Conservation (phyloP, 2,113 vertebrate genomes). For the Motacilla tschutschensis region DNA sequence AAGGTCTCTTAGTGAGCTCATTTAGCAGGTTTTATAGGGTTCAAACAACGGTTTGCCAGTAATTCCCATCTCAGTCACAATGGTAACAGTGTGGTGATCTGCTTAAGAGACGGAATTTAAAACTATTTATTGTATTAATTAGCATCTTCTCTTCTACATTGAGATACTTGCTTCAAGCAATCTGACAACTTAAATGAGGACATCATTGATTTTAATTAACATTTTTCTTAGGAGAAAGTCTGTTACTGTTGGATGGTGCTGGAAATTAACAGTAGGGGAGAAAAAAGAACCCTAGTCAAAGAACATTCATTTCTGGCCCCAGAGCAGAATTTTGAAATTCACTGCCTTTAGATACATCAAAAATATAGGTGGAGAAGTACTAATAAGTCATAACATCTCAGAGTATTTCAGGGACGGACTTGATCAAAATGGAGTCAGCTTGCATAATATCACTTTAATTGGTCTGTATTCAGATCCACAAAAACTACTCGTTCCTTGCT, state of each 20-base stretch:
- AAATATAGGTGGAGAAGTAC: neutral
- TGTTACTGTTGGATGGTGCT: neutral
- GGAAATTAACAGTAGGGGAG: neutral
- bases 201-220: conserved; percentile 35
- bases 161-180: neutral
- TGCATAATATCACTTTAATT: neutral
- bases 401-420: neutral
- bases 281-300: neutral
- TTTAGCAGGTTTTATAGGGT: neutral
- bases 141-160: neutral
- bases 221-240: conserved; percentile 16
- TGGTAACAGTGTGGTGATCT: neutral
- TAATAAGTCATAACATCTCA: neutral
- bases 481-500: neutral
- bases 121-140: conserved; percentile 29
- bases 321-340: neutral
- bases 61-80: neutral
- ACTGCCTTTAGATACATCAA: neutral
- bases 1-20: neutral
- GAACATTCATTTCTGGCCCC: neutral
- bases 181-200: conserved; percentile 11
- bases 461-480: neutral
- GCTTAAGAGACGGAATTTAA: neutral
- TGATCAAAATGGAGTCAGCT: neutral
- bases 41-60: neutral